Evolutionary conservation across 2,113 vertebrate genomes (phyloP).

Genomic region (Barbus barbus): DNA sequence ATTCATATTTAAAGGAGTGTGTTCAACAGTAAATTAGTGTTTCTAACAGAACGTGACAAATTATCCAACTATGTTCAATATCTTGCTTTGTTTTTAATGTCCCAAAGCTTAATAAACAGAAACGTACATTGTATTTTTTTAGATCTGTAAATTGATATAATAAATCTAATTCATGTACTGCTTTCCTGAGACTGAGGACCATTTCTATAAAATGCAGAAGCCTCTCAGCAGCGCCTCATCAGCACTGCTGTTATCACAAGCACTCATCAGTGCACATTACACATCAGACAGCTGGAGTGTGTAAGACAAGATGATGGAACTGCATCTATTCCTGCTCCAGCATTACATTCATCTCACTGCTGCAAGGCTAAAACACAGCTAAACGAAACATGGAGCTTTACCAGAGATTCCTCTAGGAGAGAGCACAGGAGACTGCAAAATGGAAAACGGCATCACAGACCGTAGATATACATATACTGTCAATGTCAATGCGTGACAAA

Average conservation of each 20-base stretch:
- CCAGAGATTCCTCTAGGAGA: neutral
- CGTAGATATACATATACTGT: neutral
- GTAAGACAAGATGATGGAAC: slow-evolving; percentile 51
- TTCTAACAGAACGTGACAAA: neutral
- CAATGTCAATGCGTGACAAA: neutral
- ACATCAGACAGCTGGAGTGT: slow-evolving; percentile 63
- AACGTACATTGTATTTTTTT: neutral
- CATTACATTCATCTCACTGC: slow-evolving; percentile 40
- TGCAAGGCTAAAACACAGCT: slow-evolving; percentile 2
- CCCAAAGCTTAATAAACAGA: neutral
- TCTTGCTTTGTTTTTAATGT: neutral
- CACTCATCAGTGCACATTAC: slow-evolving; percentile 1
- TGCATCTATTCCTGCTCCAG: slow-evolving; percentile 53
- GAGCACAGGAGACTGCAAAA: neutral
- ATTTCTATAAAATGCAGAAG: neutral
- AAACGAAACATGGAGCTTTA: neutral
- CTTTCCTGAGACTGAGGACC: neutral
- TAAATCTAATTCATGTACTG: neutral
- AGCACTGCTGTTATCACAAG: neutral
- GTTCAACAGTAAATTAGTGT: neutral
- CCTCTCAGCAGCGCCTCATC: neutral
- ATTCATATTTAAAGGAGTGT: neutral
- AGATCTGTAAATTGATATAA: neutral
- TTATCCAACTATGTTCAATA: neutral
- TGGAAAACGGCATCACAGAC: neutral